Evolutionary conservation across 2,797 vertebrate genomes (phyloP).

Genomic region (Darevskia nairensis): DNA sequence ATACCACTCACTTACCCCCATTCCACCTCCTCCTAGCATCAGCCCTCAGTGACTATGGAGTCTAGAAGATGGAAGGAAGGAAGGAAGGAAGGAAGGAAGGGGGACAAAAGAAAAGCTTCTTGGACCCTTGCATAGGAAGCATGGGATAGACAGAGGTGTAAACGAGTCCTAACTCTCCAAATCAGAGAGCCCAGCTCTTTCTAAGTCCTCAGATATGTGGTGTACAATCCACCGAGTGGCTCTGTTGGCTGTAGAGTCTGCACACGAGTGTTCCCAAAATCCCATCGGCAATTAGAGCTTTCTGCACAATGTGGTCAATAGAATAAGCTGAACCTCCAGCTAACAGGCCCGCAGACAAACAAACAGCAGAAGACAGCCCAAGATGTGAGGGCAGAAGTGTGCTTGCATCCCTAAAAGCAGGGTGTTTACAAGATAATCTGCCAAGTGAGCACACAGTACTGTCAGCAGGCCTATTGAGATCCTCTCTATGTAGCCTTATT

Average conservation of each 20-base stretch:
- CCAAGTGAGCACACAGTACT: rapidly evolving
- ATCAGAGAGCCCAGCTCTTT: neutral
- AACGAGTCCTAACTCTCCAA: neutral
- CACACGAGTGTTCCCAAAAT: neutral
- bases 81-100: too few species aligned
- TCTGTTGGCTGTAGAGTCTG: neutral
- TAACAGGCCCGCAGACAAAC: slow-evolving; percentile 14
- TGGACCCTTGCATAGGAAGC: too few species aligned
- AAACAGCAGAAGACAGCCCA: neutral
- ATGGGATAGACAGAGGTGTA: too few species aligned
- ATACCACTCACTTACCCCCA: neutral
- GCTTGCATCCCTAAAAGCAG: neutral
- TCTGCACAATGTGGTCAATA: neutral
- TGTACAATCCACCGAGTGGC: neutral
- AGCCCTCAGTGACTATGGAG: neutral
- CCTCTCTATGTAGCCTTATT: neutral
- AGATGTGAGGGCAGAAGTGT: rapidly evolving
- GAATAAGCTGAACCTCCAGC: neutral
- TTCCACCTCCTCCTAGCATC: neutral
- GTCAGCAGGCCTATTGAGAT: neutral
- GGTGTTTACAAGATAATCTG: slow-evolving; percentile 3
- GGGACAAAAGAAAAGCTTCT: too few species aligned
- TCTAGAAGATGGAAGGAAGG: too few species aligned
- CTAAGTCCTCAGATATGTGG: neutral
- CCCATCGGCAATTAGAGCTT: neutral